These are phyloP conservation scores for Oreocharis arfaki DNA, from an alignment of 2,113 vertebrate species.

Conservation along the genomic window DNA sequence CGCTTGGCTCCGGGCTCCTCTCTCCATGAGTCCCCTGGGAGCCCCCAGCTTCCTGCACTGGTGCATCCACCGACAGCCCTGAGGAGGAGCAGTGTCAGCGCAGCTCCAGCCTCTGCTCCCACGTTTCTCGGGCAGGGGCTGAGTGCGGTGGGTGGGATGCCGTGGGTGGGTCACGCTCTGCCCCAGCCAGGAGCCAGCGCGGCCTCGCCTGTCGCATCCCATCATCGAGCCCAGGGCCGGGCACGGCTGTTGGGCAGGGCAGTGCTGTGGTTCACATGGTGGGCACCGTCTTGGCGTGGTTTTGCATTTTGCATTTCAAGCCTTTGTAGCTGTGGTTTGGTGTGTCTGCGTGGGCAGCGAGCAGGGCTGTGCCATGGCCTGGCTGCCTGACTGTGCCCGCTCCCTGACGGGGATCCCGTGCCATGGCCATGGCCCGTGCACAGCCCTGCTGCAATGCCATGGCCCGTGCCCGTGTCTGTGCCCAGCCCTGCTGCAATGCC, in stretches of 20 bases:
- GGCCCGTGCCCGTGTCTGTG: too few species aligned
- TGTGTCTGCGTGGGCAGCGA: neutral
- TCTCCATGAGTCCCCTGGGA: neutral
- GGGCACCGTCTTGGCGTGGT: fast-evolving
- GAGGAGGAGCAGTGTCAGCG: fast-evolving
- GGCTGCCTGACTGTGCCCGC: neutral
- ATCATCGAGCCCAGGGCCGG: fast-evolving
- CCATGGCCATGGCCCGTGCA: neutral
- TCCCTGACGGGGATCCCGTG: fast-evolving
- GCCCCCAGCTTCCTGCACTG: neutral
- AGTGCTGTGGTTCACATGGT: fast-evolving
- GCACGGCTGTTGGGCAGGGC: neutral
- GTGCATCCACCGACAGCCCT: neutral
- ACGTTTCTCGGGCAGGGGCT: fast-evolving
- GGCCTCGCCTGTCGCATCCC: neutral
- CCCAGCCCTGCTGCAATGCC: too few species aligned
- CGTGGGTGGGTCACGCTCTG: fast-evolving
- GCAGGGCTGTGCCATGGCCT: neutral
- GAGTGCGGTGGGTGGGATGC: neutral
- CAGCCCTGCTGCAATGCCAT: too few species aligned
- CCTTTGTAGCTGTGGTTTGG: neutral
- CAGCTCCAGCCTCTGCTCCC: fast-evolving
- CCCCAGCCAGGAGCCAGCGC: neutral
- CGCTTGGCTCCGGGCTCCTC: neutral
- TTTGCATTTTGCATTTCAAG: neutral